These are phyloP conservation scores for Canis aureus DNA, from an alignment of 2,113 vertebrate species.

Conservation along the genomic window DNA sequence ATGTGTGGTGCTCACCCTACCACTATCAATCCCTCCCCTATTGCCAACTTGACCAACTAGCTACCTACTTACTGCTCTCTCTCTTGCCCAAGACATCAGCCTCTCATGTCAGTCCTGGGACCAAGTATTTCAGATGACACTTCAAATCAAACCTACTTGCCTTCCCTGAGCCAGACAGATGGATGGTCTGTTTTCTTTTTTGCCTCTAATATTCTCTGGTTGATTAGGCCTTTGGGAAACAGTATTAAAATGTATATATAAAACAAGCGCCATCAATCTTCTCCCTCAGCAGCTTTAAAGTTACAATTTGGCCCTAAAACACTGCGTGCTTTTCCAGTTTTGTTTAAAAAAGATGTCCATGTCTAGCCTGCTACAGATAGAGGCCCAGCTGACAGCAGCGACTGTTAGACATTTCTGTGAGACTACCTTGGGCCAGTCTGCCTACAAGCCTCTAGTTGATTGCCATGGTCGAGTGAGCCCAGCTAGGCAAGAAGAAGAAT, in stretches of 20 bases:
- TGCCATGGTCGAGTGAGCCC: neutral
- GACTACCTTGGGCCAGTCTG: neutral
- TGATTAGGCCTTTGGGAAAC: neutral
- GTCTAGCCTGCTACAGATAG: neutral
- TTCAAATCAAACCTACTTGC: neutral
- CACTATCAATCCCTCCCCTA: neutral
- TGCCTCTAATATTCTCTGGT: neutral
- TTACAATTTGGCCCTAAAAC: neutral
- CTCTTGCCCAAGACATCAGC: neutral
- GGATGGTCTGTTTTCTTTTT: neutral
- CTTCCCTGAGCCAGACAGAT: neutral
- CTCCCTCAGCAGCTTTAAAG: neutral
- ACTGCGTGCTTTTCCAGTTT: neutral
- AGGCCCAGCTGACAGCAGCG: neutral
- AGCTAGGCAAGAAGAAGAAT: neutral
- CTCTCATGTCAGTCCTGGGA: neutral
- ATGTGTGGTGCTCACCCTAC: neutral
- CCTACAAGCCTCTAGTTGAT: accelerated
- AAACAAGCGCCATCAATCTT: neutral
- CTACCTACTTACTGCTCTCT: neutral
- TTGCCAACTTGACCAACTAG: neutral
- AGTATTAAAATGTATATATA: neutral
- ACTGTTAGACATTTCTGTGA: neutral
- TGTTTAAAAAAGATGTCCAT: neutral
- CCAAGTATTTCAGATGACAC: neutral